These are phyloP conservation scores for Craniophora ligustri DNA, from an alignment of 2,888 invertebrate species.

Conservation along the genomic window DNA sequence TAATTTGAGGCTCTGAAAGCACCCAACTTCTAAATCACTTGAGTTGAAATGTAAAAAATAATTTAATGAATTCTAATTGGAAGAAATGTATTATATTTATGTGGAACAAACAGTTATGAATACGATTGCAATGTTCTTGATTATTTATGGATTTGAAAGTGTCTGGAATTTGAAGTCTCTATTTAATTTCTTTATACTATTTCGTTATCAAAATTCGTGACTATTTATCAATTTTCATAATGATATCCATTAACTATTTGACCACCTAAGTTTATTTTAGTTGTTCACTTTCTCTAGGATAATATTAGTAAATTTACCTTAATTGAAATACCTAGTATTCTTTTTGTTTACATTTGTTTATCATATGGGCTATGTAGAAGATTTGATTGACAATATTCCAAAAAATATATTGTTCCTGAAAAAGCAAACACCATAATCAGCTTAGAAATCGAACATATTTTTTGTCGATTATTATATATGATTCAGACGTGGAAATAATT, in stretches of 20 bases:
- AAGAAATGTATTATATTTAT: neutral
- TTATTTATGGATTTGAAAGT: slow-evolving; percentile 4
- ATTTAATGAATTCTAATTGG: neutral
- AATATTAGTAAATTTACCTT: too few species aligned
- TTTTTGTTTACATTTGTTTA: too few species aligned
- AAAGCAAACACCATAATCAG: too few species aligned
- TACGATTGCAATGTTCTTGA: neutral
- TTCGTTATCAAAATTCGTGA: slow-evolving; percentile 4
- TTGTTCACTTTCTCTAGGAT: too few species aligned
- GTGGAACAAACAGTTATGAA: neutral
- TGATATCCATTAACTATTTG: slow-evolving; percentile 5
- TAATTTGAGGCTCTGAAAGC: neutral
- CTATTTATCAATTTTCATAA: slow-evolving; percentile 18
- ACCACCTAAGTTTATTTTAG: too few species aligned
- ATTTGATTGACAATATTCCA: too few species aligned
- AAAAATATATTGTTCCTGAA: too few species aligned
- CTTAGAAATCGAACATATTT: too few species aligned
- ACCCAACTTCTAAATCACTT: neutral
- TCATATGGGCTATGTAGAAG: too few species aligned
- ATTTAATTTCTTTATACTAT: slow-evolving; percentile 27
- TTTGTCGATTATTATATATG: too few species aligned
- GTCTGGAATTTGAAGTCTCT: slow-evolving; percentile 2
- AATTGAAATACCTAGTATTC: too few species aligned
- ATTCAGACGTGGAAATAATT: too few species aligned
- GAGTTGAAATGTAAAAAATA: neutral